Percentiles rank a stretch among this genome's conserved stretches.
Conservation (phyloP, 2,113 vertebrate genomes). For the Pseudolaguvia tuberculata region DNA sequence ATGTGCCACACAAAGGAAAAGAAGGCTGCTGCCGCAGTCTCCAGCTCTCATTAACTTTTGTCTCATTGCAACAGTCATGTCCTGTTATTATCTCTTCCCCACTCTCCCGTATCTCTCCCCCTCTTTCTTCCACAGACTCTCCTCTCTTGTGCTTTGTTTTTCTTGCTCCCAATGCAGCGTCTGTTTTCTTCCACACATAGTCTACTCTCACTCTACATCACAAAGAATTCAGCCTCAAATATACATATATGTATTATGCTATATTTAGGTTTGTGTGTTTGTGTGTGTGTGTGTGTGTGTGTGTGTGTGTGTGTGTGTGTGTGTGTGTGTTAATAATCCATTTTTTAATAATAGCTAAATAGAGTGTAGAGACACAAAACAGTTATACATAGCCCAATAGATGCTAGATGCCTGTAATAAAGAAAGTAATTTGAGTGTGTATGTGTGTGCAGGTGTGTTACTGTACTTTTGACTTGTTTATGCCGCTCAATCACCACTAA, state of each 20-base stretch:
- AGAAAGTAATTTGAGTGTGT: background rate
- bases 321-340: background rate
- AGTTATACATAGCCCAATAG: background rate
- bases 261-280: too few relatives aligned
- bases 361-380: background rate
- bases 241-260: background rate
- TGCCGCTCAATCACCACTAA: slow-evolving; percentile 97
- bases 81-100: slow-evolving; percentile 49
- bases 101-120: slow-evolving; percentile 3
- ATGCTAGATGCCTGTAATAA: background rate
- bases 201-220: slow-evolving; percentile 23
- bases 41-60: slow-evolving; percentile 74
- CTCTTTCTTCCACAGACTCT: background rate
- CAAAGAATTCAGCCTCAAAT: slow-evolving; percentile 31
- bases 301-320: too few relatives aligned
- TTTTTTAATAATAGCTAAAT: background rate
- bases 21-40: slow-evolving; percentile 63
- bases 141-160: background rate
- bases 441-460: slow-evolving; percentile 58
- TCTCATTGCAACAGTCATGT: slow-evolving; percentile 62
- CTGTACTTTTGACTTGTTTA: slow-evolving; percentile 71
- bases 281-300: too few relatives aligned
- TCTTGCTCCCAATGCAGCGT: slow-evolving; percentile 18
- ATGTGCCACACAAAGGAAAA: slow-evolving; percentile 59
- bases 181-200: slow-evolving; percentile 31